Percentiles rank a stretch among this genome's conserved stretches.
Conservation (phyloP, 2,797 vertebrate species). For the Dryobates pubescens region DNA sequence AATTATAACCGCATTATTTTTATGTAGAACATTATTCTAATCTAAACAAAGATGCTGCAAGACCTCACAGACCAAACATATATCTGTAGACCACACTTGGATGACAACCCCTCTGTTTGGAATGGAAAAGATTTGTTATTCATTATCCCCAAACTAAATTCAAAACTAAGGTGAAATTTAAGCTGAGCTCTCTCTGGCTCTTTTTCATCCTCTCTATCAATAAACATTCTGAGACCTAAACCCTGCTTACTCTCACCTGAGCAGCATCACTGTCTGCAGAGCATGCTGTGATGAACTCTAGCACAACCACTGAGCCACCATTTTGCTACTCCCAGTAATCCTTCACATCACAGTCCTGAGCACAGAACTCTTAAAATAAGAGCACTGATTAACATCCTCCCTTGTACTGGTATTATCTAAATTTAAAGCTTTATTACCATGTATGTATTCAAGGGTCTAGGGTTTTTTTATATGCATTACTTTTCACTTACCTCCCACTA, state of each 20-base stretch:
- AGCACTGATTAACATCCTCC: background rate
- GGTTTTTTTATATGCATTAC: background rate
- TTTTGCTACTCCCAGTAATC: background rate
- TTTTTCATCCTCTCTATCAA: background rate
- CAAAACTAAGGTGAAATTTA: background rate
- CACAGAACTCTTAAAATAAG: background rate
- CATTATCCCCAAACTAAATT: background rate
- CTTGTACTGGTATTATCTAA: background rate
- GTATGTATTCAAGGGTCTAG: background rate
- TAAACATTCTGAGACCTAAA: background rate
- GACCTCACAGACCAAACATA: background rate
- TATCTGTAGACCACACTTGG: background rate
- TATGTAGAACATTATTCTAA: conserved; percentile 50
- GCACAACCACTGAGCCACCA: background rate
- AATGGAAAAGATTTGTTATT: background rate
- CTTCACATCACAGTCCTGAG: background rate
- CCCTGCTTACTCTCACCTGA: background rate
- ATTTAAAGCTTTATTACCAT: background rate
- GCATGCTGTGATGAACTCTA: accelerated
- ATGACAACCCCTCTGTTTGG: background rate
- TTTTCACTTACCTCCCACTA: background rate
- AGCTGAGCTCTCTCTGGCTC: background rate
- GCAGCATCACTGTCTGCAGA: background rate
- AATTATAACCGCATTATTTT: conserved; percentile 73
- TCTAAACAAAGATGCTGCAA: conserved; percentile 1